A percentile compares a stretch with the other conserved stretches of the same genome.
These are phyloP conservation scores for Poecilia gillii DNA, from an alignment of 2,797 vertebrate genomes.

Conservation along the genomic window DNA sequence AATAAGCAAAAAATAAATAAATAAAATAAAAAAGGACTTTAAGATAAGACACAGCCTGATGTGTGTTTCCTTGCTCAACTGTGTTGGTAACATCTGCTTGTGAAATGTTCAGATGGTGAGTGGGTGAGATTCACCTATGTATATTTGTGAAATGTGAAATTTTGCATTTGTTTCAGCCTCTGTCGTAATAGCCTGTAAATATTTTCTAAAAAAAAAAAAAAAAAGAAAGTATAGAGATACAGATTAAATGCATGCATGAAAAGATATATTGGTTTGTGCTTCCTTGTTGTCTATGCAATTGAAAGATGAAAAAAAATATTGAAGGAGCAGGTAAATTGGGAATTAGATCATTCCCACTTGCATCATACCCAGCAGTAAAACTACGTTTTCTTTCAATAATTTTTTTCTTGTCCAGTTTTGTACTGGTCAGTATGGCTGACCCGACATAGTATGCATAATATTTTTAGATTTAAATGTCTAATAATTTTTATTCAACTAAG, in stretches of 20 bases:
- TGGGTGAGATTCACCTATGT: constrained; percentile 38
- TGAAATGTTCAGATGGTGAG: constrained; percentile 29
- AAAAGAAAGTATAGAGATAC: constrained; percentile 23
- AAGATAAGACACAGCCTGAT: constrained; percentile 22
- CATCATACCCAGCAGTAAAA: neutral
- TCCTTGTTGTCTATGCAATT: neutral
- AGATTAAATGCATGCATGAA: constrained; percentile 65
- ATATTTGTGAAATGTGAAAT: constrained; percentile 40
- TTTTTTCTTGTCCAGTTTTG: neutral
- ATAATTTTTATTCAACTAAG: neutral
- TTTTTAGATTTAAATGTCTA: neutral
- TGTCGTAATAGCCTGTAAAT: constrained; percentile 56
- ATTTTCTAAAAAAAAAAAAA: constrained; percentile 57
- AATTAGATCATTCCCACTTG: neutral
- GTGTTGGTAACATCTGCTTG: constrained; percentile 14
- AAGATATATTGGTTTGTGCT: constrained; percentile 16
- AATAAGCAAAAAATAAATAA: neutral
- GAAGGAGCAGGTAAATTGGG: neutral
- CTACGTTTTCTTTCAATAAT: neutral
- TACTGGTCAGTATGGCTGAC: neutral
- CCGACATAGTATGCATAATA: too few species aligned
- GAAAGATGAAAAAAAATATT: neutral
- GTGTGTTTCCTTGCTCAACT: constrained; percentile 17
- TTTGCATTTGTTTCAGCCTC: constrained; percentile 35
- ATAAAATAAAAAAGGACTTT: constrained; percentile 8